Conservation (phyloP, 2,888 invertebrate genomes). For the Dexiosoma caninum region DNA sequence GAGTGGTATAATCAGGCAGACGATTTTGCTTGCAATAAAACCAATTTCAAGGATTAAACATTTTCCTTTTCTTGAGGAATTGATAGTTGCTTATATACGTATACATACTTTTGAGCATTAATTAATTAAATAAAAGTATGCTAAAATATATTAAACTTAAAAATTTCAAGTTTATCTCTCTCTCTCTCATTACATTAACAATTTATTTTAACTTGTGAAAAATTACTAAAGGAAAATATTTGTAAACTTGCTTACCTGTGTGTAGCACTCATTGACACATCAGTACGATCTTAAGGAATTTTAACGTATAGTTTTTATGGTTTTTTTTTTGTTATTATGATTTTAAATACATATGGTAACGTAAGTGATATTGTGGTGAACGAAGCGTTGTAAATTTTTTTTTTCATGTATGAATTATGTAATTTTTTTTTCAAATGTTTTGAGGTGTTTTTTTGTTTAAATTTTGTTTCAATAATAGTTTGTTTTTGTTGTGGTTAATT, state of each 20-base stretch:
- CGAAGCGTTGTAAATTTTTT: background rate
- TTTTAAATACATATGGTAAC: constrained; percentile 17
- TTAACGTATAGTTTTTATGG: constrained; percentile 17
- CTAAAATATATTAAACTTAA: too few relatives aligned
- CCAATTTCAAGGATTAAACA: background rate
- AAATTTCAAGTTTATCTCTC: constrained; percentile 6
- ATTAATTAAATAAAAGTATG: too few relatives aligned
- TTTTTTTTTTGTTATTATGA: background rate
- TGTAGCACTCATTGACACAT: constrained; percentile 77
- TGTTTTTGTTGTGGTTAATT: constrained; percentile 25
- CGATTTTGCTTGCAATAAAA: background rate
- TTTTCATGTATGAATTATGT: background rate
- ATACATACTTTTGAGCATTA: too few relatives aligned
- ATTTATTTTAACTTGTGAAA: background rate
- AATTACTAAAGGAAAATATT: constrained; percentile 18
- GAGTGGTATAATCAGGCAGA: too few relatives aligned
- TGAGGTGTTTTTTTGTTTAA: background rate
- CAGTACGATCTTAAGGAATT: constrained; percentile 76
- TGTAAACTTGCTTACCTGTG: constrained; percentile 77
- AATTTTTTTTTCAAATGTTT: background rate
- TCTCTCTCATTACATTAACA: background rate
- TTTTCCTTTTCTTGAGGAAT: too few relatives aligned
- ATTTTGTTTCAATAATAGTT: constrained; percentile 2
- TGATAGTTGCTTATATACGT: too few relatives aligned
- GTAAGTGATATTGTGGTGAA: background rate